Base-by-base conservation (phyloP, 2,113 vertebrate species). In the Gallinago media region DNA sequence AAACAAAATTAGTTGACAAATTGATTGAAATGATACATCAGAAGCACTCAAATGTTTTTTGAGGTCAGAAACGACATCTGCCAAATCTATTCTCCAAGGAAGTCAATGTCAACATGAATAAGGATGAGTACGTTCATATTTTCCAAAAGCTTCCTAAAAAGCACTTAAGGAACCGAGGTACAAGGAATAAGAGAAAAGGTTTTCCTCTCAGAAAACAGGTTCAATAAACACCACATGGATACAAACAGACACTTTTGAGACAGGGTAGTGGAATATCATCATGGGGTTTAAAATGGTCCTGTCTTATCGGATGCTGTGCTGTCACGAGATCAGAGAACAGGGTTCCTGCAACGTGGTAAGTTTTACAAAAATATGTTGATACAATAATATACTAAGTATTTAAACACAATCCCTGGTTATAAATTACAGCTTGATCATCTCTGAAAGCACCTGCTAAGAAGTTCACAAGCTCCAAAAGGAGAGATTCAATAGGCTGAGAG, bases 241-340 rank as follows among this genome's bases (percentile, higher is more conserved):
- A 32, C 40, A 56, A 55, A 67, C 9, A 85, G 6, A 15, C 8
- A 11, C 26, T 73, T 73, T 5, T n/a, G 23, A 29, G 78, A 32
- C 49, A 38, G 9, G 4, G 19, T 6, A 38, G 27, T 52, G 26
- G 61, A 78, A 42, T n/a, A 42, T 12, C 3, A 4, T 12, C 6
- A 4, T 9, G 0, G 0, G 13, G 72, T 18, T 50, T 27, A 63
- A 50, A 49, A 31, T 6, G 5, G 27, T 16, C 8, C 12, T 12
- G 11, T 11, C 47, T 31, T 22, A 74, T 19, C 8, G 0, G 40
- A 44, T 8, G 22, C 61, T 62, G 22, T n/a, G 32, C 11, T 32
- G 31, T 19, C 40, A 47, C 2, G 0, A 6, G 13, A 49, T 18
- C 11, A 49, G n/a, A 49, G 55, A 17, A 42, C 3, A 3, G 6